These are phyloP conservation scores for Mycetomoellerius zeteki DNA, from an alignment of 1,140 invertebrate species.

Conservation along the genomic window DNA sequence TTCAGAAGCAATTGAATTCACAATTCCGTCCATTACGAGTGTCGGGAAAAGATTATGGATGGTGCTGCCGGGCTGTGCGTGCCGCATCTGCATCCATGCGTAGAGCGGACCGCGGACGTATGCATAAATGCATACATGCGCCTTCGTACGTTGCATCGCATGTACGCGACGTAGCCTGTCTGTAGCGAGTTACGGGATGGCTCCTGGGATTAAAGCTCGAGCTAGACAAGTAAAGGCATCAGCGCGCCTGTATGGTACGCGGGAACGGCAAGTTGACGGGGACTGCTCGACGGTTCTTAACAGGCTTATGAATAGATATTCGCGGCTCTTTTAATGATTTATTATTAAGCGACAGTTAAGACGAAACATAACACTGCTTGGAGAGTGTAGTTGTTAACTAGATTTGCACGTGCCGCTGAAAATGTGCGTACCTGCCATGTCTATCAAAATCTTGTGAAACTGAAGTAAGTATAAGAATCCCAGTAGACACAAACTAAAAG, in stretches of 20 bases:
- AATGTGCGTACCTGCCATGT: neutral
- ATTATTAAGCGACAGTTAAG: constrained; percentile 34
- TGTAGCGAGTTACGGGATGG: constrained; percentile 17
- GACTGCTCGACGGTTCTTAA: constrained; percentile 25
- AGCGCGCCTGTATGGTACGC: neutral
- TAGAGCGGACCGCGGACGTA: constrained; percentile 54
- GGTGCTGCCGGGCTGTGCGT: constrained; percentile 74
- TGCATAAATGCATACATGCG: constrained; percentile 68
- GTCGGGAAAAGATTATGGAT: constrained; percentile 85
- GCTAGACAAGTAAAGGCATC: constrained; percentile 40
- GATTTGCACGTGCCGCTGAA: constrained; percentile 10
- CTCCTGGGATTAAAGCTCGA: constrained; percentile 28
- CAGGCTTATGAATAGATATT: constrained; percentile 54
- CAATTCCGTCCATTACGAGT: constrained; percentile 85
- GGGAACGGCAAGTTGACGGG: constrained; percentile 7
- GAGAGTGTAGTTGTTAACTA: constrained; percentile 29
- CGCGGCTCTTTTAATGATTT: constrained; percentile 47
- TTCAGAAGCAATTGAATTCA: constrained; percentile 86
- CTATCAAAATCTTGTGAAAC: neutral
- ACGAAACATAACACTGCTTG: neutral
- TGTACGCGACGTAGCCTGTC: constrained; percentile 54
- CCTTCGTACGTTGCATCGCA: constrained; percentile 67
- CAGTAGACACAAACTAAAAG: too few species aligned
- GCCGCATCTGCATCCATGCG: constrained; percentile 84
- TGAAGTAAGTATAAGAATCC: neutral